These are phyloP conservation scores for Poeciliopsis presidionis DNA, from an alignment of 2,797 vertebrate genomes.

Conservation along the genomic window DNA sequence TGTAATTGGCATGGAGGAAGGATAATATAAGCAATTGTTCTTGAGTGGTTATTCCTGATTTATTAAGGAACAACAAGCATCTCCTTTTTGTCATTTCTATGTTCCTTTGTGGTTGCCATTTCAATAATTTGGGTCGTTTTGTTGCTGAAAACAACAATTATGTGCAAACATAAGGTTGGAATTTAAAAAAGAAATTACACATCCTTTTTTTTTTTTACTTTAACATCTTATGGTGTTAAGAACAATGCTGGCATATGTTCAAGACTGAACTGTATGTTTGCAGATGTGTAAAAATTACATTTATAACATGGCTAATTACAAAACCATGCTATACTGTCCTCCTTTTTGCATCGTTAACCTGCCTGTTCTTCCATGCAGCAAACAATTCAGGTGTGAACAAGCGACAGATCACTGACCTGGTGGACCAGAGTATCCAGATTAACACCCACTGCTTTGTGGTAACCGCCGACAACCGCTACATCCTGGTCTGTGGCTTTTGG, in stretches of 20 bases:
- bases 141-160: neutral
- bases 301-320: neutral
- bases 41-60: no score
- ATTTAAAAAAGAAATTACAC: neutral
- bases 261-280: neutral
- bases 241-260: neutral
- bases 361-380: constrained; percentile 73
- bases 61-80: no score
- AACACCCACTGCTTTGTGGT: constrained; percentile 99
- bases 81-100: no score
- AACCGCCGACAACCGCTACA: constrained; percentile 98
- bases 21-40: neutral
- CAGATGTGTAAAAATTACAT: neutral
- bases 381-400: constrained; percentile 97
- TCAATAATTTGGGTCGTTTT: neutral
- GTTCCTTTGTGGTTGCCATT: no score
- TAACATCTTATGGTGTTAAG: neutral
- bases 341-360: constrained; percentile 5
- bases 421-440: constrained; percentile 99
- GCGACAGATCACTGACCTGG: constrained; percentile 98
- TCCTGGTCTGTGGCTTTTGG: constrained; percentile 99
- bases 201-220: no score
- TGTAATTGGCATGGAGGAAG: neutral
- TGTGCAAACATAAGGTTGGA: neutral
- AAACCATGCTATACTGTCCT: neutral